These are phyloP conservation scores for Noctuana brunneofusca DNA, from an alignment of 2,888 invertebrate species.

Conservation along the genomic window DNA sequence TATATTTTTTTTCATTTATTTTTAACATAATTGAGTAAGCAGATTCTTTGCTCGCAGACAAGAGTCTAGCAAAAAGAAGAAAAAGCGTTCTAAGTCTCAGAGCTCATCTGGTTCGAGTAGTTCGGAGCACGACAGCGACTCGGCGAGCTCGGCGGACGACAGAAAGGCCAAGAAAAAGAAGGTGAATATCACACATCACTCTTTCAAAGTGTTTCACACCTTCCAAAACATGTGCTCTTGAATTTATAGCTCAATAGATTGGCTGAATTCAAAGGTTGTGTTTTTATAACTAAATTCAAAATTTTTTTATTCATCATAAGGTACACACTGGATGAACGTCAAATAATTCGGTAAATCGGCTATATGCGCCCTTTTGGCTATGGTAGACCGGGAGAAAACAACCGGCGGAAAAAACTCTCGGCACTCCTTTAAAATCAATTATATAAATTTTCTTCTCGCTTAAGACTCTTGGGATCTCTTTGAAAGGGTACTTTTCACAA, in stretches of 20 bases:
- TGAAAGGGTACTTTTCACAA: too few species aligned
- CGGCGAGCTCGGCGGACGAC: slow-evolving; percentile 64
- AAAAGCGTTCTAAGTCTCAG: slow-evolving; percentile 82
- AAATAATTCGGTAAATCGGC: too few species aligned
- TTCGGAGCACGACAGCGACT: slow-evolving; percentile 66
- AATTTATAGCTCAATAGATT: slow-evolving; percentile 30
- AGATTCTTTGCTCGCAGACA: slow-evolving; percentile 53
- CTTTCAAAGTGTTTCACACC: slow-evolving; percentile 7
- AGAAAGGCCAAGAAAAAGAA: slow-evolving; percentile 70
- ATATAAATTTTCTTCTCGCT: too few species aligned
- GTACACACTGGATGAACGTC: too few species aligned
- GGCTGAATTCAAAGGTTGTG: slow-evolving; percentile 46
- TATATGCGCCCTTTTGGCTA: too few species aligned
- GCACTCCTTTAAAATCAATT: too few species aligned
- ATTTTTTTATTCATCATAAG: too few species aligned
- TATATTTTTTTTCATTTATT: too few species aligned
- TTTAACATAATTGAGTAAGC: too few species aligned
- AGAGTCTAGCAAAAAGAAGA: slow-evolving; percentile 78
- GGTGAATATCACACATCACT: slow-evolving; percentile 55
- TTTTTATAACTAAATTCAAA: slow-evolving; percentile 33
- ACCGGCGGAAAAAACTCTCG: too few species aligned
- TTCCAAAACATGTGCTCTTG: slow-evolving; percentile 19
- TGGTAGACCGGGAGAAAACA: too few species aligned
- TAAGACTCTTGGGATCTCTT: too few species aligned
- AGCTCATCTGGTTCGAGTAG: slow-evolving; percentile 78